Conservation (phyloP, 2,888 invertebrate species). For the Tolmerus cingulatus region DNA sequence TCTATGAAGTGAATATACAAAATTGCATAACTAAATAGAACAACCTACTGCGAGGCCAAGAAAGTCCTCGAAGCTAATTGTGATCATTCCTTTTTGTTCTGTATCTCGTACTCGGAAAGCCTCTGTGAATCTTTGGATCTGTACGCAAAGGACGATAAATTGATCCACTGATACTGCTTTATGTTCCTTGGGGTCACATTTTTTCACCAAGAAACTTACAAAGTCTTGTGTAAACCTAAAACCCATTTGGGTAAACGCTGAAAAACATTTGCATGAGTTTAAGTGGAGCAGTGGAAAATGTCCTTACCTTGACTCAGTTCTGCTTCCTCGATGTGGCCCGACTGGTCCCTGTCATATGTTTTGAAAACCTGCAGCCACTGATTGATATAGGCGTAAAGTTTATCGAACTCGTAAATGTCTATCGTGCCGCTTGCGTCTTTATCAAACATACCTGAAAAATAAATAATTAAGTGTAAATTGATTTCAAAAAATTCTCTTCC, state of each 20-base stretch:
- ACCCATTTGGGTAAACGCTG: constrained; percentile 88
- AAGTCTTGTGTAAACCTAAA: constrained; percentile 84
- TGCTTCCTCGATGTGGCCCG: constrained; percentile 81
- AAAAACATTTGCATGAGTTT: constrained; percentile 49
- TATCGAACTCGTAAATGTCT: constrained; percentile 83
- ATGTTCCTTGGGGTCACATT: constrained; percentile 71
- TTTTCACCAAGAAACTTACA: constrained; percentile 73
- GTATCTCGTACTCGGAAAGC: constrained; percentile 83
- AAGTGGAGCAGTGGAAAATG: not conserved
- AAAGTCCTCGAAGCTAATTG: constrained; percentile 91
- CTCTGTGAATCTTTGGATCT: constrained; percentile 88
- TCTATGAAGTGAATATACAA: not conserved
- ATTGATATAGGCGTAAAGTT: constrained; percentile 86
- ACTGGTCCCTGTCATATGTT: constrained; percentile 84
- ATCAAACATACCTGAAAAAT: constrained; percentile 83
- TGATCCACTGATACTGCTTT: constrained; percentile 81
- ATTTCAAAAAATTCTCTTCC: not conserved
- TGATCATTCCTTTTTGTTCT: constrained; percentile 82
- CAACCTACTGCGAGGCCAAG: constrained; percentile 81
- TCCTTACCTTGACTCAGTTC: constrained; percentile 77
- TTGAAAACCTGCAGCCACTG: constrained; percentile 88
- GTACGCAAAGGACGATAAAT: constrained; percentile 88
- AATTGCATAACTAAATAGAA: constrained; percentile 58
- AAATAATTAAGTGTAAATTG: not conserved
- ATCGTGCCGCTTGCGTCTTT: constrained; percentile 84